These are phyloP conservation scores for Volucella zonaria DNA, from an alignment of 2,888 invertebrate genomes.

Conservation along the genomic window DNA sequence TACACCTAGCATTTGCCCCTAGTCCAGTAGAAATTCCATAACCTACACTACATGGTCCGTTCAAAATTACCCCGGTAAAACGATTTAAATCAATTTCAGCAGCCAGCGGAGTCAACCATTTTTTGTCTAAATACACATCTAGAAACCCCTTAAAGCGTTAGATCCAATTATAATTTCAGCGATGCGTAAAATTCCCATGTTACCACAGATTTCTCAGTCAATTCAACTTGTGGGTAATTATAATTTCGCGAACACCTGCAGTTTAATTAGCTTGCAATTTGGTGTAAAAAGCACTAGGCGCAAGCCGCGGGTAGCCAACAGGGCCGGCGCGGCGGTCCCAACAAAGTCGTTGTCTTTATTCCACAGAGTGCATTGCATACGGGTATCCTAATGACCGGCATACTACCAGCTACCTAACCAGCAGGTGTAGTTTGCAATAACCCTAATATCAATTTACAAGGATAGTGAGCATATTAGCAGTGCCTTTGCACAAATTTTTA, in stretches of 20 bases:
- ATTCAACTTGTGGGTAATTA: conserved; percentile 62
- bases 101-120: too few relatives aligned
- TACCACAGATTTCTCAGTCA: conserved; percentile 41
- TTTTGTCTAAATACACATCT: too few relatives aligned
- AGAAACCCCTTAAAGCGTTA: conserved; percentile 27
- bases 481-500: too few relatives aligned
- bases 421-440: background rate
- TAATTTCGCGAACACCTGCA: conserved; percentile 66
- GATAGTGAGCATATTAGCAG: background rate
- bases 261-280: conserved; percentile 64
- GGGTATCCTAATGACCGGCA: too few relatives aligned
- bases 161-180: conserved; percentile 42
- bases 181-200: conserved; percentile 59
- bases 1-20: too few relatives aligned
- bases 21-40: too few relatives aligned
- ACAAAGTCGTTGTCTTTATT: background rate
- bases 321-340: background rate
- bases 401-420: background rate
- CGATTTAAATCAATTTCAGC: too few relatives aligned
- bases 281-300: conserved; percentile 13
- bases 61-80: too few relatives aligned
- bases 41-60: too few relatives aligned
- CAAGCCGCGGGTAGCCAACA: background rate
- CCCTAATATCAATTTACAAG: background rate
- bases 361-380: background rate